phyloP scores from a whole-genome alignment of 2,113 vertebrate genomes.

The Bombycilla garrulus region DNA sequence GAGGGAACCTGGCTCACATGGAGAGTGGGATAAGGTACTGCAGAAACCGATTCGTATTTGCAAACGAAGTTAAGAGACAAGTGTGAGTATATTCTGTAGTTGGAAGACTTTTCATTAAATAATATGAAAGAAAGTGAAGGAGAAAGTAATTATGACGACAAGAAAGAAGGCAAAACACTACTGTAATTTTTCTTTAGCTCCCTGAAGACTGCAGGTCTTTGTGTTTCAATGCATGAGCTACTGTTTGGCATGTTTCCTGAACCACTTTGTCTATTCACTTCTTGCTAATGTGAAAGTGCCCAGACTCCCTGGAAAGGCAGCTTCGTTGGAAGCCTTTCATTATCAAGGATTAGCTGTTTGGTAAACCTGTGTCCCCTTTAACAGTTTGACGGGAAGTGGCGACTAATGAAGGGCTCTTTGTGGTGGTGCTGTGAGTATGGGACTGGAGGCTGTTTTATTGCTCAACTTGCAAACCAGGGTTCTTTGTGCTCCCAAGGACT shows the following conservation, averaged over 20 bases:
- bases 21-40: background rate
- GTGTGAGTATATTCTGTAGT: background rate
- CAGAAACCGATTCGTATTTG: background rate
- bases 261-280: slow-evolving; percentile 49
- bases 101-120: background rate
- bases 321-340: slow-evolving; percentile 65
- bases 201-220: slow-evolving; percentile 34
- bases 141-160: background rate
- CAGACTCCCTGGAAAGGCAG: slow-evolving; percentile 38
- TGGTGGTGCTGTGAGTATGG: slow-evolving; percentile 21
- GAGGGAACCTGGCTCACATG: background rate
- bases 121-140: background rate
- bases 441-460: background rate
- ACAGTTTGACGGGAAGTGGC: slow-evolving; percentile 15
- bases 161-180: background rate
- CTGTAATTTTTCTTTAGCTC: slow-evolving; percentile 22
- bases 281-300: slow-evolving; percentile 39
- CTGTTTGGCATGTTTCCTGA: slow-evolving; percentile 55
- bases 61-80: background rate
- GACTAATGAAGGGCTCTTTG: slow-evolving; percentile 58
- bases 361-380: slow-evolving; percentile 56
- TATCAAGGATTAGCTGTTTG: slow-evolving; percentile 60
- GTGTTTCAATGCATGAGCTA: slow-evolving; percentile 45
- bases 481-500: background rate
- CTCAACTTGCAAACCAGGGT: background rate